Evolutionary conservation across 2,888 invertebrate genomes (phyloP), one percentile per base, ranked within the genome.

Genomic region (Zaprionus bogoriensis): DNA sequence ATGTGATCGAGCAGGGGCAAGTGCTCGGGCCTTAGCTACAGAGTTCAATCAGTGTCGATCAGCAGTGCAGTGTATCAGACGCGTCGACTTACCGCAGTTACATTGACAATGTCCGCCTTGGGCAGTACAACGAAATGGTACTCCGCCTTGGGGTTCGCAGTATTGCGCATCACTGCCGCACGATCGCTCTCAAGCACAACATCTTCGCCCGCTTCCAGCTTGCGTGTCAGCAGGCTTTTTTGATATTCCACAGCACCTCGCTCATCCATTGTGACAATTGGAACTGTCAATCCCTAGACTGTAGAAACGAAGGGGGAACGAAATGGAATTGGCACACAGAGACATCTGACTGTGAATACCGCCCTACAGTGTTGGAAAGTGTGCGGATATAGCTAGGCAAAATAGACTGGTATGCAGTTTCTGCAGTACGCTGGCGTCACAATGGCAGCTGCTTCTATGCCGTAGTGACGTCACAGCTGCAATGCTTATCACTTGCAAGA

Each of bases 1-100:
- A 80, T 67, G 39, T 80, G 77, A 12, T 80, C 68, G 45, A 80
- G 46, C 12, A 80, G 54, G 0, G 64, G 64, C 12, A 80, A 32
- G 9, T 83, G 74, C 0, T 70, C 70, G 2, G 10, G 57, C 0
- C 36, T 77, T 2, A 81, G 12, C 87, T 87, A 28, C 0, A 30
- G 27, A n/a, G 1, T 10, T 12, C 9, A 25, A 20, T 36, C n/a
- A 68, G 58, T 6, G 53, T 12, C 44, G 14, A 32, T 30, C 0
- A 70, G 5, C 30, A 39, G 25, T 19, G 12, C 12, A 9, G n/a
- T n/a, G n/a, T n/a, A n/a, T n/a, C n/a, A n/a, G n/a, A n/a, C n/a
- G n/a, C n/a, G n/a, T 6, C 12, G 14, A 41, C 42, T 42, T 9
- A 50, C 57, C 7, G 32, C 45, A n/a, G 47, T 46, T 1, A 74